phyloP scores from a whole-genome alignment of 2,113 vertebrate genomes.

The Dromas ardeola region DNA sequence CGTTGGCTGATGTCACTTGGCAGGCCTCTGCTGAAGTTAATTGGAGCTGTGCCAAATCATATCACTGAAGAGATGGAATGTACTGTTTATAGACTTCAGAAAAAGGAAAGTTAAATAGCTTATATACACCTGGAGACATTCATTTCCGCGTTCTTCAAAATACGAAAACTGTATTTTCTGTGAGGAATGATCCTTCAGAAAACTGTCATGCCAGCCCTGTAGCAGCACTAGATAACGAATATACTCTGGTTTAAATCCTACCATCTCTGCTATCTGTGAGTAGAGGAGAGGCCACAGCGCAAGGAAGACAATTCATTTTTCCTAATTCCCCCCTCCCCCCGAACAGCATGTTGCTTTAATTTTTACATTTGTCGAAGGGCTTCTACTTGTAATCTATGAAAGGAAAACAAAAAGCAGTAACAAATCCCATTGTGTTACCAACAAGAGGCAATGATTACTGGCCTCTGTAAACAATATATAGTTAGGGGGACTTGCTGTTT shows the following conservation, averaged over 20 bases:
- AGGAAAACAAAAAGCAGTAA: conserved; percentile 7
- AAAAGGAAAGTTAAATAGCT: not conserved
- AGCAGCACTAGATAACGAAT: not conserved
- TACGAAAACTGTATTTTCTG: not conserved
- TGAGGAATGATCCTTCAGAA: not conserved
- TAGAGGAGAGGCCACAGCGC: not conserved
- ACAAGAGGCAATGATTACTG: not conserved
- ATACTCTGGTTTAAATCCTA: not conserved
- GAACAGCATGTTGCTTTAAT: fast-evolving
- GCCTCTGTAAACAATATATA: not conserved
- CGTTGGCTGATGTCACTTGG: not conserved
- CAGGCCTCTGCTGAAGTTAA: not conserved
- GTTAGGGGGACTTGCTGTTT: not conserved
- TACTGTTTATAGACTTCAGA: not conserved
- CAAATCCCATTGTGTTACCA: not conserved
- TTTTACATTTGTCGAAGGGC: not conserved
- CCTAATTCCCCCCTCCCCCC: too few relatives aligned
- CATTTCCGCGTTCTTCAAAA: not conserved
- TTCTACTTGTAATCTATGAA: not conserved
- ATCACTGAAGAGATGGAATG: not conserved
- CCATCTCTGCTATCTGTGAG: not conserved
- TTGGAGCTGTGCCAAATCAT: not conserved
- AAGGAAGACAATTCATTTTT: not conserved
- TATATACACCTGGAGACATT: not conserved
- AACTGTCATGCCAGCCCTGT: not conserved